These are phyloP conservation scores for Gobio gobio DNA, from an alignment of 2,113 vertebrate species.

Conservation along the genomic window DNA sequence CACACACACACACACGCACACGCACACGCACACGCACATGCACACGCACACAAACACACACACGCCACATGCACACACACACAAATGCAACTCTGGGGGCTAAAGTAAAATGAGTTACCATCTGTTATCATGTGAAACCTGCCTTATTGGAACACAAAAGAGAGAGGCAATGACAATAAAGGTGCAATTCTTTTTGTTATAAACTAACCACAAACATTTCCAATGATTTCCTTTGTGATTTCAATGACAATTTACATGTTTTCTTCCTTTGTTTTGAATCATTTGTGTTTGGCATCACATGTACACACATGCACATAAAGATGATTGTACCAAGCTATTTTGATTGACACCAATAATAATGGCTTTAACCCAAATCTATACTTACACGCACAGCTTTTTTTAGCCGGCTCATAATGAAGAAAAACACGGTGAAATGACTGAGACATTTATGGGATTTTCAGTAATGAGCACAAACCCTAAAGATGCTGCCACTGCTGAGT, in stretches of 20 bases:
- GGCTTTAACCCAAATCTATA: not conserved
- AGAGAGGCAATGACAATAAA: constrained; percentile 27
- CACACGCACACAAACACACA: no score
- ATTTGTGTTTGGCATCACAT: constrained; percentile 12
- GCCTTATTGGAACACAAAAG: constrained; percentile 86
- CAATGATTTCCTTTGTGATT: constrained; percentile 24
- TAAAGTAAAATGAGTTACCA: constrained; percentile 91
- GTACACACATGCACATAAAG: not conserved
- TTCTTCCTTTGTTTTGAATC: constrained; percentile 23
- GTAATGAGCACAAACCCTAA: not conserved
- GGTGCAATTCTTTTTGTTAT: not conserved
- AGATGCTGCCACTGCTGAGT: not conserved
- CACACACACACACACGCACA: constrained; percentile 16
- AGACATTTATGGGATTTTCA: constrained; percentile 3
- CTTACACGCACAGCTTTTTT: not conserved
- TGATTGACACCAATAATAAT: constrained; percentile 12
- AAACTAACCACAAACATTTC: constrained; percentile 7
- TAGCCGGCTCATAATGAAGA: not conserved
- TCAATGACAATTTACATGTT: constrained; percentile 1
- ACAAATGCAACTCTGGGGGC: constrained; percentile 74
- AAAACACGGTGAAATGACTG: not conserved
- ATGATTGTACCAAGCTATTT: not conserved
- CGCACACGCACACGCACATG: not conserved
- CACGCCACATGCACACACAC: constrained; percentile 1
- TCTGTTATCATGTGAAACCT: constrained; percentile 90